A percentile compares a stretch with the other conserved stretches of the same genome.
Conservation (phyloP, 2,113 vertebrate species). For the Rhagologus leucostigma region DNA sequence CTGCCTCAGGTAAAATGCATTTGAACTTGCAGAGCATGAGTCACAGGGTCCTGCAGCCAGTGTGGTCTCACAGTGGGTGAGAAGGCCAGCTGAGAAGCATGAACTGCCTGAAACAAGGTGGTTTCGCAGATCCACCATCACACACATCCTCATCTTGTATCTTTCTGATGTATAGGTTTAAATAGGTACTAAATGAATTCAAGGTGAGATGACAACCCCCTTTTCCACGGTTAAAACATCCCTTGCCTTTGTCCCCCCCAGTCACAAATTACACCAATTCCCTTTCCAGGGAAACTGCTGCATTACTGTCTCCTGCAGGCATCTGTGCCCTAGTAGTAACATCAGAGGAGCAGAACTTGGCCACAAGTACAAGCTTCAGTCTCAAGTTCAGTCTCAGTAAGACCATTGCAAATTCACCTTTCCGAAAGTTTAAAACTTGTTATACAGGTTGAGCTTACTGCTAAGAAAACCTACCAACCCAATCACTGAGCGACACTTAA, state of each 20-base stretch:
- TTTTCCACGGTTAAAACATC: neutral
- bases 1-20: neutral
- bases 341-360: neutral
- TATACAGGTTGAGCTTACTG: neutral
- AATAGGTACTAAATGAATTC: neutral
- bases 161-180: neutral
- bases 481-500: neutral
- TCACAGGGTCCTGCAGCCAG: neutral
- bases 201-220: neutral
- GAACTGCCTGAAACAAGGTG: neutral
- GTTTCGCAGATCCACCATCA: neutral
- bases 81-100: neutral
- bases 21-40: accelerated
- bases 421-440: neutral
- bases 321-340: neutral
- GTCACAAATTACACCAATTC: neutral
- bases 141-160: neutral
- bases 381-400: neutral
- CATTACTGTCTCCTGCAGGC: neutral
- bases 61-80: neutral
- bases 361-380: neutral
- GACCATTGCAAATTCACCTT: neutral
- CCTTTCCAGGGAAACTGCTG: neutral
- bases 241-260: neutral
- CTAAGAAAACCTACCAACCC: neutral